Evolutionary conservation across 1,140 invertebrate species (phyloP).

Genomic region (Megalopta genalis): DNA sequence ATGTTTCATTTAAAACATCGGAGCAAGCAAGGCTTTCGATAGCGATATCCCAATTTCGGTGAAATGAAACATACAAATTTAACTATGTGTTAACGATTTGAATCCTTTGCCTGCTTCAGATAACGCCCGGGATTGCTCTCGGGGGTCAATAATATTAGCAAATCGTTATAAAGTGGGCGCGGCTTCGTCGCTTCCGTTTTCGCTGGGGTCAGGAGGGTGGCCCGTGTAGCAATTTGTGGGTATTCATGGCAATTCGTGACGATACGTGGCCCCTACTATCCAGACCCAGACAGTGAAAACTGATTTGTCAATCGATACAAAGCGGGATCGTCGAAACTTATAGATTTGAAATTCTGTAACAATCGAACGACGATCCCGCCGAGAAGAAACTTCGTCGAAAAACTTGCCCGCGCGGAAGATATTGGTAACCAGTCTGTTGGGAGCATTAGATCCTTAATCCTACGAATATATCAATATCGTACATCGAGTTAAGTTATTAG

Average conservation of each 20-base stretch:
- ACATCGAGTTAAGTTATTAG: constrained; percentile 38
- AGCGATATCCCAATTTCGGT: not conserved
- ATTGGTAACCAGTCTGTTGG: constrained; percentile 39
- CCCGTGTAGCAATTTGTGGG: too few relatives aligned
- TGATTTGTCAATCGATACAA: not conserved
- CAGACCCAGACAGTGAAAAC: too few relatives aligned
- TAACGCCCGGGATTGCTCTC: too few relatives aligned
- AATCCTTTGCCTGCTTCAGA: not conserved
- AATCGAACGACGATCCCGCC: not conserved
- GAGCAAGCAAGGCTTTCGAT: constrained; percentile 41
- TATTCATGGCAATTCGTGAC: too few relatives aligned
- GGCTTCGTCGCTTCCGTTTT: too few relatives aligned
- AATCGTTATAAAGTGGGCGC: too few relatives aligned
- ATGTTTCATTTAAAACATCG: constrained; percentile 42
- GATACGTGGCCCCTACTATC: too few relatives aligned
- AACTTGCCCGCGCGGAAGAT: constrained; percentile 34
- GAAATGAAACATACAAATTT: not conserved
- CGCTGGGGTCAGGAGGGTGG: too few relatives aligned
- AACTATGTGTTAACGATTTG: not conserved
- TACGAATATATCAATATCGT: constrained; percentile 29
- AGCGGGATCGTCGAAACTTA: not conserved
- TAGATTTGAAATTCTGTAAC: not conserved
- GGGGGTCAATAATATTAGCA: too few relatives aligned
- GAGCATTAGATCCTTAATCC: constrained; percentile 36
- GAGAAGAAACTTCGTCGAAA: constrained; percentile 10